Conservation (phyloP, 2,888 invertebrate species). For the Leucozona laternaria region DNA sequence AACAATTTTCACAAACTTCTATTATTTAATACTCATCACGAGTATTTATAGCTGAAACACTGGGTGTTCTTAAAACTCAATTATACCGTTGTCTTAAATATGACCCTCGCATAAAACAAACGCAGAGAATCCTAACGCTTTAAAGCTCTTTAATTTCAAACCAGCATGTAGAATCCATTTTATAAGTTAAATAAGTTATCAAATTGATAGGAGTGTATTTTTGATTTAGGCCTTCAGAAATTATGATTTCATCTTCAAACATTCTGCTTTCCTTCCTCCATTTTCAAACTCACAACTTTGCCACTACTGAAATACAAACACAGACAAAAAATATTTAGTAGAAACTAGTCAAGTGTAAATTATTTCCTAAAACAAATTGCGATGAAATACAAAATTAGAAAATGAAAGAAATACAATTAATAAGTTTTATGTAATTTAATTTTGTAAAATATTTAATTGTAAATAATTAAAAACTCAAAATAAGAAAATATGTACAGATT, state of each 20-base stretch:
- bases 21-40: too few relatives aligned
- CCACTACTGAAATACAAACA: conserved; percentile 37
- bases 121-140: too few relatives aligned
- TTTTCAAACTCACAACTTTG: conserved; percentile 6
- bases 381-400: neutral
- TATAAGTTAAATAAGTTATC: too few relatives aligned
- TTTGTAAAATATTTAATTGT: conserved; percentile 22
- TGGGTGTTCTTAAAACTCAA: too few relatives aligned
- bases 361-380: neutral
- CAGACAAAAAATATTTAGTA: neutral
- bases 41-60: too few relatives aligned
- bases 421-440: neutral
- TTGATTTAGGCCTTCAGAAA: too few relatives aligned
- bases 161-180: too few relatives aligned
- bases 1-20: too few relatives aligned
- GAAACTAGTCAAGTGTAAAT: neutral
- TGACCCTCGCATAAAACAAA: too few relatives aligned
- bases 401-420: neutral
- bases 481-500: conserved; percentile 10
- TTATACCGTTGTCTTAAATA: too few relatives aligned
- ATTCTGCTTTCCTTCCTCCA: neutral
- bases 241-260: neutral
- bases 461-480: conserved; percentile 9
- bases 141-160: too few relatives aligned
- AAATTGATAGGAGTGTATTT: too few relatives aligned